phyloP scores from a whole-genome alignment of 2,797 vertebrate genomes.

The Scarus forsteni region DNA sequence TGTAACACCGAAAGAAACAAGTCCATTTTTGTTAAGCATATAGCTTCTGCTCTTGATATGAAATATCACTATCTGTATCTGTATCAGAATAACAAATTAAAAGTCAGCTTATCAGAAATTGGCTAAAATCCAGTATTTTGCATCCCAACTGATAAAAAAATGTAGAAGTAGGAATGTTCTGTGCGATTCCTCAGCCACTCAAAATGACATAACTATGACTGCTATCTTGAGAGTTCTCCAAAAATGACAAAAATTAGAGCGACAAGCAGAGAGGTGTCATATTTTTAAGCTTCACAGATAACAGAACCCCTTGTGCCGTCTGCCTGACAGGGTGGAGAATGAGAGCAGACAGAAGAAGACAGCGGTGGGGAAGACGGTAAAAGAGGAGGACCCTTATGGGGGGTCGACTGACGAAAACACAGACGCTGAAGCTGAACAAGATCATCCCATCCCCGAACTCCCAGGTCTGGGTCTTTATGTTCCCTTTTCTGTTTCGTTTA shows the following conservation, averaged over 20 bases:
- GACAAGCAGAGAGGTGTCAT: not conserved
- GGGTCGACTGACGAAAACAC: constrained; percentile 95
- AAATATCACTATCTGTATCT: no score
- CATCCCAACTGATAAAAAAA: not conserved
- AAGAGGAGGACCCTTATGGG: constrained; percentile 86
- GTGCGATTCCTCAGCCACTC: not conserved
- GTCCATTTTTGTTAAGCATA: no score
- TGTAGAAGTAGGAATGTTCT: not conserved
- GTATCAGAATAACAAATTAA: no score
- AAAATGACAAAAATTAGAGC: not conserved
- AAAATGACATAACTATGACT: not conserved
- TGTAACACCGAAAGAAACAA: no score
- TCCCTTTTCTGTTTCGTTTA: constrained; percentile 16
- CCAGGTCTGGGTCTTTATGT: constrained; percentile 80
- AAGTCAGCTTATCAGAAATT: no score
- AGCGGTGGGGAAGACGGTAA: constrained; percentile 15
- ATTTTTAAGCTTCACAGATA: not conserved
- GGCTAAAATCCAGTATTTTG: no score
- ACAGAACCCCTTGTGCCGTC: not conserved
- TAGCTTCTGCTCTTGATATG: no score
- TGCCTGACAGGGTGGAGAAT: constrained; percentile 75
- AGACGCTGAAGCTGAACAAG: constrained; percentile 85
- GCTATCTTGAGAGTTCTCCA: not conserved
- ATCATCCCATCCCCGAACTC: constrained; percentile 88
- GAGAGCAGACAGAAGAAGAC: constrained; percentile 72